Base-by-base conservation (phyloP, 2,113 vertebrate genomes). In the Coptodon rendalli region DNA sequence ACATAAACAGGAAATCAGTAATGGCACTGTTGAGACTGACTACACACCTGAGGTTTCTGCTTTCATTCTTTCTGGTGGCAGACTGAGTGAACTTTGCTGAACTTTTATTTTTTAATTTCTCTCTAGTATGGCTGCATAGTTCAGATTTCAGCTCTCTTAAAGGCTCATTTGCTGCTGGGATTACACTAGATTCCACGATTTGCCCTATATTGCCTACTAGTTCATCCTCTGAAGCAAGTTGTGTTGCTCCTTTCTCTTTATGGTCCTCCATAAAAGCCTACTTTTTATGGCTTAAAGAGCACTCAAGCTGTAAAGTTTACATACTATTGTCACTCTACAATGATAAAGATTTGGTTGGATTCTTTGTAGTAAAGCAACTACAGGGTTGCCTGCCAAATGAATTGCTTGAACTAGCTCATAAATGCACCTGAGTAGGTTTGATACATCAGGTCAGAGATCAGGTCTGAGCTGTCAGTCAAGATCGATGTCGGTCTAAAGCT, bases 401-500 rank as follows among this genome's bases (percentile, higher is more conserved):
- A 16, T 19, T 38, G 11, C 36, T 45, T 27, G 9, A 80, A 68
- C 4, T 66, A 50, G 81, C 57, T 76, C 86, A 57, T 38, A 52
- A 83, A 87, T 48, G n/a, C 50, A 88, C 79, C 53, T 45, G 87
- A 93, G 88, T 73, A 43, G 71, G 87, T 90, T 91, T 13, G 48
- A 82, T 81, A 40, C 81, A 45, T 53, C 11, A 54, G 86, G 82
- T 93, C 89, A 87, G 17, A 50, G 87, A 38, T 85, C 73, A 84
- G 85, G 53, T 85, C 86, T 31, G 66, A 85, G 88, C 87, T 78
- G 91, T 89, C 89, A 82, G 73, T 84, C 31, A 16, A 86, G 88
- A 89, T 43, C 3, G 61, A 89, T 91, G 90, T 95, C 92, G 38
- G 61, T 19, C 91, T 94, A 91, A 96, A 96, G 92, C 90, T 86